phyloP scores from a whole-genome alignment of 1,140 invertebrate genomes.

The Tetramorium simillimum region DNA sequence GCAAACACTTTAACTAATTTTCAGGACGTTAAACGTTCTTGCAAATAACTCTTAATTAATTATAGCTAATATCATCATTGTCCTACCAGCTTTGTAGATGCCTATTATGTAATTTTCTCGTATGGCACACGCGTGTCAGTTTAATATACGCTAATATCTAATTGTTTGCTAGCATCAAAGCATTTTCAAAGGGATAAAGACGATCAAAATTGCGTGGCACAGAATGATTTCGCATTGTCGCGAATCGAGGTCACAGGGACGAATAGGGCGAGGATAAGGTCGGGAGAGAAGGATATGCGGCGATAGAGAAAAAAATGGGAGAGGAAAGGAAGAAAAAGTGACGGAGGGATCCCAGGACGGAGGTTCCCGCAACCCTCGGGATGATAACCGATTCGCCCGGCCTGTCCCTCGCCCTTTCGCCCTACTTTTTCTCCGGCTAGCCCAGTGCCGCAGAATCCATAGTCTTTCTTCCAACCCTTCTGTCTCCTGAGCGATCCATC shows the following conservation, averaged over 20 bases:
- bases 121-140: background rate
- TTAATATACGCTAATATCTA: slow-evolving; percentile 26
- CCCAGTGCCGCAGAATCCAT: slow-evolving; percentile 14
- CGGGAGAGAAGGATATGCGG: slow-evolving; percentile 26
- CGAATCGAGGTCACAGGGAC: slow-evolving; percentile 60
- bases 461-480: slow-evolving; percentile 57
- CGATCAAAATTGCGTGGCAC: slow-evolving; percentile 31
- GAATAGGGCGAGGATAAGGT: slow-evolving; percentile 43
- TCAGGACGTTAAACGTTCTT: background rate
- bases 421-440: slow-evolving; percentile 61
- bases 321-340: slow-evolving; percentile 57
- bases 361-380: slow-evolving; percentile 67
- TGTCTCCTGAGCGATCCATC: slow-evolving; percentile 47
- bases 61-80: background rate
- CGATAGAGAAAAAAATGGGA: slow-evolving; percentile 65
- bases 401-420: slow-evolving; percentile 64
- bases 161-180: background rate
- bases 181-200: background rate
- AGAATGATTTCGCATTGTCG: slow-evolving; percentile 65
- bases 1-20: background rate
- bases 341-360: slow-evolving; percentile 40
- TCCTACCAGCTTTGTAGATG: background rate
- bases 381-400: slow-evolving; percentile 73
- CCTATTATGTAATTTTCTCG: slow-evolving; percentile 4
- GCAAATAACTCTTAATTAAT: background rate